These are phyloP conservation scores for Terebella lapidaria DNA, from an alignment of 2,888 invertebrate genomes.

Conservation along the genomic window DNA sequence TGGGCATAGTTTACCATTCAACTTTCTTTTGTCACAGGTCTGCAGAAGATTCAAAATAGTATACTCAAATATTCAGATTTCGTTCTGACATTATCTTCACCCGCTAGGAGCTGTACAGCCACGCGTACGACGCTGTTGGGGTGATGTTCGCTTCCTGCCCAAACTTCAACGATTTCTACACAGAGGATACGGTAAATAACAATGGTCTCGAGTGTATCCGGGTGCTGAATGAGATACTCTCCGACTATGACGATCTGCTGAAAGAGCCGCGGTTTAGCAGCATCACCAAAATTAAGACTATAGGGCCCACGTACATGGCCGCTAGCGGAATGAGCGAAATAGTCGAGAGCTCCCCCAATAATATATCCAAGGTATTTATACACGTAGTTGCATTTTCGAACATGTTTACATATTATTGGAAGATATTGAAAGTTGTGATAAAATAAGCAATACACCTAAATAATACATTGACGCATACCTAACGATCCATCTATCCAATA, in stretches of 20 bases:
- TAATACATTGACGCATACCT: neutral
- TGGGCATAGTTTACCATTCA: too few species aligned
- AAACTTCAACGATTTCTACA: conserved; percentile 89
- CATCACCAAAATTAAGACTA: conserved; percentile 75
- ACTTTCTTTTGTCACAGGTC: too few species aligned
- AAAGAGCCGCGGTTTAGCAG: conserved; percentile 62
- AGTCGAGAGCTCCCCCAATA: conserved; percentile 56
- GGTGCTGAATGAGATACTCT: conserved; percentile 82
- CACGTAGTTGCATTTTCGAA: neutral
- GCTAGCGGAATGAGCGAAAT: conserved; percentile 68
- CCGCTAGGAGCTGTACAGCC: conserved; percentile 80
- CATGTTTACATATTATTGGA: neutral
- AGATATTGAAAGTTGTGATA: neutral
- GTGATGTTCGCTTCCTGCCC: conserved; percentile 87
- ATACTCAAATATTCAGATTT: too few species aligned
- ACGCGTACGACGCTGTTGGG: conserved; percentile 81
- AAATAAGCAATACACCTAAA: neutral
- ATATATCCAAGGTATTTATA: neutral
- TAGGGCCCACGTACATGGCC: conserved; percentile 88
- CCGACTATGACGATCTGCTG: conserved; percentile 84
- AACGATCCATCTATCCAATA: neutral
- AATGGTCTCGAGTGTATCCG: conserved; percentile 83
- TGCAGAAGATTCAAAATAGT: too few species aligned
- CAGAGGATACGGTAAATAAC: conserved; percentile 83
- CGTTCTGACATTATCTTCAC: too few species aligned